Percentiles rank a stretch among this genome's conserved stretches.
These are phyloP conservation scores for Lordiphosa stackelbergi DNA, from an alignment of 1,140 invertebrate genomes.

Conservation along the genomic window DNA sequence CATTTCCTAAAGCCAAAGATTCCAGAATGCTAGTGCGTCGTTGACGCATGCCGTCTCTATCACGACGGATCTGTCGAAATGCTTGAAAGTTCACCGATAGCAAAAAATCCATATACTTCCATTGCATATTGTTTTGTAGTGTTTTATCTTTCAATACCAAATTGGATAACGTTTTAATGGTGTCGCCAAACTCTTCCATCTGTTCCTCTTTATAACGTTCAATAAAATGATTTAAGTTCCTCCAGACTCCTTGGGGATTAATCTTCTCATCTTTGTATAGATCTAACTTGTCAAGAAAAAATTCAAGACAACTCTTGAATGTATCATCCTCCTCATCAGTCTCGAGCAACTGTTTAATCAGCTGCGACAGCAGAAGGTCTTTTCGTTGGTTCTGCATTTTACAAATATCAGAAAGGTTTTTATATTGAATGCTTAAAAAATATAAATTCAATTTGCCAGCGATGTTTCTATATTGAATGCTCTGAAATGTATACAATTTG, in stretches of 20 bases:
- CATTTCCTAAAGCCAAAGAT: background rate
- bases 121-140: background rate
- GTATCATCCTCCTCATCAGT: background rate
- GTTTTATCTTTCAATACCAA: slow-evolving; percentile 18
- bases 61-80: slow-evolving; percentile 1
- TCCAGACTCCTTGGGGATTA: background rate
- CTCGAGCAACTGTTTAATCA: no score
- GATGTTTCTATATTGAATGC: no score
- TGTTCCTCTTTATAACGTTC: slow-evolving; percentile 22
- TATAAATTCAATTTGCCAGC: no score
- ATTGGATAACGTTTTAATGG: slow-evolving; percentile 15
- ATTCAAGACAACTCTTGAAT: background rate
- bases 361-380: no score
- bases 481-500: no score
- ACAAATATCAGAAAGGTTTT: background rate
- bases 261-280: background rate
- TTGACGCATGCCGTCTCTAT: background rate
- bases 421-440: background rate
- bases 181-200: slow-evolving; percentile 8
- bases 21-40: slow-evolving; percentile 4
- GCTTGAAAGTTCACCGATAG: slow-evolving; percentile 29
- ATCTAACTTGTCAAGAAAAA: background rate
- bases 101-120: slow-evolving; percentile 30
- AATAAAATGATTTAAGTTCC: slow-evolving; percentile 17
- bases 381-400: no score